These are phyloP conservation scores for Torymus aiolomorphi DNA, from an alignment of 2,888 invertebrate genomes.

Conservation along the genomic window DNA sequence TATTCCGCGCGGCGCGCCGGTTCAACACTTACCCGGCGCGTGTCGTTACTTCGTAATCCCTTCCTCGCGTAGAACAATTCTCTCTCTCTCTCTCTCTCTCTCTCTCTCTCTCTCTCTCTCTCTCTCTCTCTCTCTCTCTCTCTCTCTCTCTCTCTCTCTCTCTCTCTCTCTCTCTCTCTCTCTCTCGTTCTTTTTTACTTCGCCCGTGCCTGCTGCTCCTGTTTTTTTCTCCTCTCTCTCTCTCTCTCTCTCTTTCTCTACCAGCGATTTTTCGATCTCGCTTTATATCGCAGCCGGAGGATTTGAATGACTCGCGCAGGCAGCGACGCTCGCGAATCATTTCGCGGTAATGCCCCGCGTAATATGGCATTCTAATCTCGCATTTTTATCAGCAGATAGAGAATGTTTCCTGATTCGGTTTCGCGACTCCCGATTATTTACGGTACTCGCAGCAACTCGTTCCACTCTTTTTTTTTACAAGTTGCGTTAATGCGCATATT, in stretches of 20 bases:
- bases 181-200: background rate
- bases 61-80: constrained; percentile 36
- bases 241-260: background rate
- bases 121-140: constrained; percentile 3
- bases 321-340: constrained; percentile 36
- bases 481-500: background rate
- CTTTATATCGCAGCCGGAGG: constrained; percentile 1
- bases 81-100: too few relatives aligned
- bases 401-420: constrained; percentile 35
- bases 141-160: constrained; percentile 6
- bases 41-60: constrained; percentile 39
- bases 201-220: background rate
- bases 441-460: constrained; percentile 10
- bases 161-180: constrained; percentile 5
- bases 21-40: constrained; percentile 19
- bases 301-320: background rate
- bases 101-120: constrained; percentile 8
- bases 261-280: constrained; percentile 35
- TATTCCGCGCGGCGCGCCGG: constrained; percentile 36
- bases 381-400: constrained; percentile 40
- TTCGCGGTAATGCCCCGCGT: constrained; percentile 44
- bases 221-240: constrained; percentile 3
- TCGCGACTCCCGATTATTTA: constrained; percentile 17
- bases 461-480: background rate
- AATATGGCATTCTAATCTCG: constrained; percentile 53